phyloP scores from a whole-genome alignment of 2,797 vertebrate species.

The Mastacembelus armatus region DNA sequence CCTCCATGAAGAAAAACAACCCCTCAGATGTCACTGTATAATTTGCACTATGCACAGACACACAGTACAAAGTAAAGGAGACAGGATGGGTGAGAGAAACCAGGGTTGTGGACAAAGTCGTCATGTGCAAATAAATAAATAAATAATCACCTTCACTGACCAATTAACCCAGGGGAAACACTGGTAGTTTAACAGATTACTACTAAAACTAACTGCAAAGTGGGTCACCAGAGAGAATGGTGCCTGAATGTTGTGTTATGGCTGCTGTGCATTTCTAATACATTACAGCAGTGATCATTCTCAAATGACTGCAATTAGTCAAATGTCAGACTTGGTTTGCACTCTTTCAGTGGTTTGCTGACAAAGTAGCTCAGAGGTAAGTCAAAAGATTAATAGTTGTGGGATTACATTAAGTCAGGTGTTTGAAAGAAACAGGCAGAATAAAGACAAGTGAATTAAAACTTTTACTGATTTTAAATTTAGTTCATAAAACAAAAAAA shows the following conservation, averaged over 20 bases:
- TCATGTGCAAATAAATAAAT: too few species aligned
- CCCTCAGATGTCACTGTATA: too few species aligned
- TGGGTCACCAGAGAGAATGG: constrained; percentile 57
- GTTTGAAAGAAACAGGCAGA: constrained; percentile 61
- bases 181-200: constrained; percentile 45
- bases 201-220: constrained; percentile 41
- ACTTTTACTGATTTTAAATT: constrained; percentile 50
- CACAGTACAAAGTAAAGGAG: too few species aligned
- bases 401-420: constrained; percentile 77
- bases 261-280: constrained; percentile 70
- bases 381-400: constrained; percentile 80
- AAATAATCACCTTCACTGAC: too few species aligned
- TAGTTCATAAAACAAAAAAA: constrained; percentile 25
- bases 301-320: constrained; percentile 85
- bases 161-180: too few species aligned
- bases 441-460: constrained; percentile 73
- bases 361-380: constrained; percentile 77
- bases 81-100: too few species aligned
- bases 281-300: constrained; percentile 76
- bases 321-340: constrained; percentile 81
- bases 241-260: constrained; percentile 62
- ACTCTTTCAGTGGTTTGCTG: constrained; percentile 69
- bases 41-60: too few species aligned
- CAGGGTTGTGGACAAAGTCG: too few species aligned
- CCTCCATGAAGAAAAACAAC: too few species aligned